Evolutionary conservation across 2,113 vertebrate genomes (phyloP).

Genomic region (Scytalopus superciliaris): DNA sequence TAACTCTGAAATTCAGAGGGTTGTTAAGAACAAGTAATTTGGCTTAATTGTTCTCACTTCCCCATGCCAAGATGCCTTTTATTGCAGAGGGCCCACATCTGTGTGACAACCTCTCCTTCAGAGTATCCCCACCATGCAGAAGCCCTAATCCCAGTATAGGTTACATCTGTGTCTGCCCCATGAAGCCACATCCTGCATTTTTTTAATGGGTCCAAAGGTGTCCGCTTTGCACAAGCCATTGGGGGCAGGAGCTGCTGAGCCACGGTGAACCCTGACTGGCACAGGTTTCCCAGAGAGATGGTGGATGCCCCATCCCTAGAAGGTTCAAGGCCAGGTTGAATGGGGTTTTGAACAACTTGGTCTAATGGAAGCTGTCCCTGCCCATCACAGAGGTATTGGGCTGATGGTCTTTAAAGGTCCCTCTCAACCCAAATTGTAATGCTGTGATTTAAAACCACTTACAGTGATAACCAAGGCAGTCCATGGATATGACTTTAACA

Average conservation of each 20-base stretch:
- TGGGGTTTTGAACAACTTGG: neutral
- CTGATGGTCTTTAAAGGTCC: neutral
- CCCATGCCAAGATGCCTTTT: neutral
- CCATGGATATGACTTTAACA: neutral
- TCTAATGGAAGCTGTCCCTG: neutral
- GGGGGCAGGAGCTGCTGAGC: neutral
- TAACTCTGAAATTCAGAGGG: constrained; percentile 67
- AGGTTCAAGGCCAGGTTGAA: neutral
- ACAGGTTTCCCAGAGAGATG: neutral
- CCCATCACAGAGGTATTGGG: too few species aligned
- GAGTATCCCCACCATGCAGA: neutral
- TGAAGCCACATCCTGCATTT: fast-evolving
- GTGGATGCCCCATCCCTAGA: neutral
- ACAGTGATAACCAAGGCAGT: neutral
- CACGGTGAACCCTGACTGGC: neutral
- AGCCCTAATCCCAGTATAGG: neutral
- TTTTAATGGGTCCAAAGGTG: neutral
- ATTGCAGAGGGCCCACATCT: neutral
- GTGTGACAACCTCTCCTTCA: neutral
- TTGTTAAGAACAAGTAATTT: neutral
- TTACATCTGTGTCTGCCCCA: too few species aligned
- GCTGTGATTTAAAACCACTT: neutral
- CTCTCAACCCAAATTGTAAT: neutral
- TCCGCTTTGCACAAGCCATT: neutral
- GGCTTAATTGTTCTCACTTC: neutral